Percentiles rank a stretch among this genome's conserved stretches.
Evolutionary conservation across 2,888 invertebrate species (phyloP).

Genomic region (Acronicta alni): DNA sequence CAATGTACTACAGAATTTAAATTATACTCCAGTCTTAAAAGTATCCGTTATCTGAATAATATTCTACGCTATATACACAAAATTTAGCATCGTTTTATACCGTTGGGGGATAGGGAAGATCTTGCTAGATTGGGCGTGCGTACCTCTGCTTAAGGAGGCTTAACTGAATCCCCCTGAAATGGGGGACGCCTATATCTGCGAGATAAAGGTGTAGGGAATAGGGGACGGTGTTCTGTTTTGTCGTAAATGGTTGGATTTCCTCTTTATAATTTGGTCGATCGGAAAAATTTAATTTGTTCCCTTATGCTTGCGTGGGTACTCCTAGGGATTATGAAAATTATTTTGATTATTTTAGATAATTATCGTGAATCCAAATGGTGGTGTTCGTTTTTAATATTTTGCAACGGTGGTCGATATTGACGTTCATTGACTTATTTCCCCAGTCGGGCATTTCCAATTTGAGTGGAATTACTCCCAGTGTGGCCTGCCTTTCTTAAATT

Average conservation of each 20-base stretch:
- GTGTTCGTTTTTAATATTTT: too few species aligned
- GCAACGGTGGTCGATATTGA: too few species aligned
- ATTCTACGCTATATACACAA: constrained; percentile 24
- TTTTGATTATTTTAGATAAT: constrained; percentile 3
- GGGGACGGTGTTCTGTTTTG: constrained; percentile 37
- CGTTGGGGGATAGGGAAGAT: constrained; percentile 42
- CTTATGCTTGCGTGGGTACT: not conserved
- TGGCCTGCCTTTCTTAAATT: too few species aligned
- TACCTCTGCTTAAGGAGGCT: constrained; percentile 67
- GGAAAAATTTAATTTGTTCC: constrained; percentile 53
- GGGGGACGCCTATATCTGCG: constrained; percentile 46
- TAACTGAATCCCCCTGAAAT: constrained; percentile 55
- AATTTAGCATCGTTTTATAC: constrained; percentile 43
- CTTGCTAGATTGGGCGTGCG: constrained; percentile 60
- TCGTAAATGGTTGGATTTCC: constrained; percentile 30
- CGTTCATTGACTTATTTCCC: too few species aligned
- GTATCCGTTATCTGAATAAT: not conserved
- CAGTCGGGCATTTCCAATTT: too few species aligned
- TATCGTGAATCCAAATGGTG: not conserved
- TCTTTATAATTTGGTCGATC: constrained; percentile 44
- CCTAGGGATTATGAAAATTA: constrained; percentile 5
- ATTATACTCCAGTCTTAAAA: not conserved
- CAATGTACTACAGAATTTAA: constrained; percentile 1
- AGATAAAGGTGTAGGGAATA: constrained; percentile 46
- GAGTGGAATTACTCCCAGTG: too few species aligned